A percentile compares a stretch with the other conserved stretches of the same genome.
Evolutionary conservation across 2,113 vertebrate genomes (phyloP).

Genomic region (Sialia sialis): DNA sequence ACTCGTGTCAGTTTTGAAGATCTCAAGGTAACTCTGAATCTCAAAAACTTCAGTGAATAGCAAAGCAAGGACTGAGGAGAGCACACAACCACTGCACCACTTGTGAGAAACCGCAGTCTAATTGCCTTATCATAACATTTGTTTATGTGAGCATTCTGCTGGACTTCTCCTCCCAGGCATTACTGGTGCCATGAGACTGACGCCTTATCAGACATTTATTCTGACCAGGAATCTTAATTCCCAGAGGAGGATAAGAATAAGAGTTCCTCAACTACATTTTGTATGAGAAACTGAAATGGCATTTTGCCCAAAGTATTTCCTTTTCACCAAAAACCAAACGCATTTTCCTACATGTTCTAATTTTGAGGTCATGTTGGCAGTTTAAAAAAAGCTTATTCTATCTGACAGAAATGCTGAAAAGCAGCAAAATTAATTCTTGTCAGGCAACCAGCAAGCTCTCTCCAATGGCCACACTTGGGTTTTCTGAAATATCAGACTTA

Average conservation of each 20-base stretch:
- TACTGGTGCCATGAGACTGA: not conserved
- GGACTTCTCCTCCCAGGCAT: not conserved
- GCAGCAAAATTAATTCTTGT: not conserved
- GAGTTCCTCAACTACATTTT: not conserved
- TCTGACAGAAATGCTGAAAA: not conserved
- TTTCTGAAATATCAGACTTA: not conserved
- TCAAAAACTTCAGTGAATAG: not conserved
- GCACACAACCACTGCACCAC: not conserved
- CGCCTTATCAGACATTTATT: not conserved
- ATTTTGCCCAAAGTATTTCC: not conserved
- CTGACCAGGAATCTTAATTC: not conserved
- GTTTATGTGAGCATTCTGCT: not conserved
- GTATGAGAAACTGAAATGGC: not conserved
- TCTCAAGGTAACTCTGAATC: not conserved
- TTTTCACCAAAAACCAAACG: not conserved
- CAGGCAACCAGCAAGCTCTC: not conserved
- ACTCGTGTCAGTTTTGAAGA: not conserved
- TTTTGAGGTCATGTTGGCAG: not conserved
- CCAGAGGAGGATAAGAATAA: not conserved
- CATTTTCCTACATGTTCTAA: conserved; percentile 1
- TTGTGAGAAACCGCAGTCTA: not conserved
- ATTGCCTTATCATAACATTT: not conserved
- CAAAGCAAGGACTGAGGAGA: not conserved
- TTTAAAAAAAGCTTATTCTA: conserved; percentile 8
- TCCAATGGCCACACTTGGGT: not conserved